These are phyloP conservation scores for Uromys caudimaculatus DNA, from an alignment of 2,797 vertebrate genomes.

Conservation along the genomic window DNA sequence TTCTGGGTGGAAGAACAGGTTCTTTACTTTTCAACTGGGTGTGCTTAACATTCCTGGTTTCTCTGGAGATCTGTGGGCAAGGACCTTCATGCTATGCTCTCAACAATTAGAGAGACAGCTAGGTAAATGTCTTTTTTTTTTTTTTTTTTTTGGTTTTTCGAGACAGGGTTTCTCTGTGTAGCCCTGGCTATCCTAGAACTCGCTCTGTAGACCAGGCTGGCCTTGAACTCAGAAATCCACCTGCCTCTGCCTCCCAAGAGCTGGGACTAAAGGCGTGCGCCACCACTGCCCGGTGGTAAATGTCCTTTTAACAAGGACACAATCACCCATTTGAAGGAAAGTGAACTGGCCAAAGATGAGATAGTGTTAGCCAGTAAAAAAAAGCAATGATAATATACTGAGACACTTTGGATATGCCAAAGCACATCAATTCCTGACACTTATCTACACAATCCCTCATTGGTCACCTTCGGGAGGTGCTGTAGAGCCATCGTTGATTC, in stretches of 20 bases:
- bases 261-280: no score
- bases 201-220: no score
- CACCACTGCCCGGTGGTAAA: no score
- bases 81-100: background rate
- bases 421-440: slow-evolving; percentile 46
- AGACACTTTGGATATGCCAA: slow-evolving; percentile 26
- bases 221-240: no score
- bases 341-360: background rate
- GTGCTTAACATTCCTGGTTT: background rate
- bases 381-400: slow-evolving; percentile 13
- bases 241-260: no score
- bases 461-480: slow-evolving; percentile 15
- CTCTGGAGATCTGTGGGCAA: background rate
- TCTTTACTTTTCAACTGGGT: background rate
- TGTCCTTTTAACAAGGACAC: slow-evolving; percentile 11
- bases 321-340: background rate
- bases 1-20: background rate
- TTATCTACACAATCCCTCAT: background rate
- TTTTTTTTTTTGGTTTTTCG: no score
- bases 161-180: no score
- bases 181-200: no score
- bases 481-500: background rate
- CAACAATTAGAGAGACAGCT: background rate
- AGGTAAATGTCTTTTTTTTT: no score
- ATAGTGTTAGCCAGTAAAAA: slow-evolving; percentile 35